Conservation (phyloP, 92 coral and sea anemone species). For the Palythoa grandis region DNA sequence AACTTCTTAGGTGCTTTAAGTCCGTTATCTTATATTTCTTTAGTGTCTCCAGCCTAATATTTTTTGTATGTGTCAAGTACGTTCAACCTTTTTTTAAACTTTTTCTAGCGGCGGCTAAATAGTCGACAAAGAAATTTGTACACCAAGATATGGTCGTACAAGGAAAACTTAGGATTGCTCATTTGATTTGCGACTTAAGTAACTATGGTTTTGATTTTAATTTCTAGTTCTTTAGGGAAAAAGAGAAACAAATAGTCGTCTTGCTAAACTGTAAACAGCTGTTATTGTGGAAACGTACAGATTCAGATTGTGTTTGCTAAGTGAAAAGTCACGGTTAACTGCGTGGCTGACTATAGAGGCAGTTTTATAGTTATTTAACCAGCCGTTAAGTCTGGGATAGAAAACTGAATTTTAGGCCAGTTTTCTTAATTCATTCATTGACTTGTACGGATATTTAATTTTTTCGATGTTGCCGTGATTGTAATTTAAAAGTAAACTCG, state of each 20-base stretch:
- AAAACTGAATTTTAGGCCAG: too few relatives aligned
- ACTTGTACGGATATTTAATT: too few relatives aligned
- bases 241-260: not conserved
- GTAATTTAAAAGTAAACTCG: too few relatives aligned
- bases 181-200: not conserved
- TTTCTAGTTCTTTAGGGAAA: not conserved
- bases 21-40: not conserved
- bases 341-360: too few relatives aligned
- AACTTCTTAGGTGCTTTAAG: not conserved
- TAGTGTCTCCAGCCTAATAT: not conserved
- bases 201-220: not conserved
- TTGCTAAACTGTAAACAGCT: constrained; percentile 12
- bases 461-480: too few relatives aligned
- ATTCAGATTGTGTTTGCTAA: not conserved
- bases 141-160: not conserved
- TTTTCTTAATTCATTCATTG: too few relatives aligned
- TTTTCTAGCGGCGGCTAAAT: not conserved
- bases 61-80: not conserved
- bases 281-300: not conserved
- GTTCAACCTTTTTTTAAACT: not conserved
- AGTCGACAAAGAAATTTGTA: constrained; percentile 6
- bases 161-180: not conserved
- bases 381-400: too few relatives aligned
- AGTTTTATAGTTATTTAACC: too few relatives aligned
- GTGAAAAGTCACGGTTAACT: not conserved